Base-by-base conservation (phyloP, 2,797 vertebrate genomes). In the Hemibagrus guttatus region DNA sequence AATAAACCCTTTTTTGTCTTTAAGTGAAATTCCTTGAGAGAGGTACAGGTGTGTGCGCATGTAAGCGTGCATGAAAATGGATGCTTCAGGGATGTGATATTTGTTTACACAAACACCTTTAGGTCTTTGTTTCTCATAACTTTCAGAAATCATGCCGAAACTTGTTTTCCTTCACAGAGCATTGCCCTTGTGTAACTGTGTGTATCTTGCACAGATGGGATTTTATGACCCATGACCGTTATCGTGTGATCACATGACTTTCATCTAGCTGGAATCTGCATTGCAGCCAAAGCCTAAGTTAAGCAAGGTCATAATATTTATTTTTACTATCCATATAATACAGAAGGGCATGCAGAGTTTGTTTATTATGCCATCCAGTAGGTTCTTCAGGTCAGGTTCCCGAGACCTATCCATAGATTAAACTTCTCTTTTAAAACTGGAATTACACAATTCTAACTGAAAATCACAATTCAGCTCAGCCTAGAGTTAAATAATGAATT, bases 71-170 rank as follows among this genome's bases (percentile, higher is more conserved):
- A 66, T 42, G 28, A 17, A 17, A 61, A 64, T 83, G n/a, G 56
- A 74, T n/a, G 21, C 66, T 78, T 85, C 63, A 81, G 35, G 68
- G 74, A 66, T 84, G 52, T 42, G 23, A 42, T 61, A 49, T 81
- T 74, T 84, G 58, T 81, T 88, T 82, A 85, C 71, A 82, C 21
- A 82, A 89, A 89, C 13, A 23, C 19, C 42, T 35, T 46, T 19
- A 9, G 64, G 28, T 54, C 74, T 89, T 71, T 78, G 19, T 85
- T 82, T 59, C 35, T 46, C 9, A 16, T 75, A 69, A 78, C 52
- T 61, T 56, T 76, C 31, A 12, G 35, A 69, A 76, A 64, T 83
- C 71, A 35, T 21, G 71, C 31, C 52, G 5, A 39, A 83, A 21
- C 81, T 23, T 66, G 69, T 76, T n/a, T 75, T 54, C n/a, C 28